Conservation (phyloP, 2,113 vertebrate species). For the Psilopsiagon aurifrons region DNA sequence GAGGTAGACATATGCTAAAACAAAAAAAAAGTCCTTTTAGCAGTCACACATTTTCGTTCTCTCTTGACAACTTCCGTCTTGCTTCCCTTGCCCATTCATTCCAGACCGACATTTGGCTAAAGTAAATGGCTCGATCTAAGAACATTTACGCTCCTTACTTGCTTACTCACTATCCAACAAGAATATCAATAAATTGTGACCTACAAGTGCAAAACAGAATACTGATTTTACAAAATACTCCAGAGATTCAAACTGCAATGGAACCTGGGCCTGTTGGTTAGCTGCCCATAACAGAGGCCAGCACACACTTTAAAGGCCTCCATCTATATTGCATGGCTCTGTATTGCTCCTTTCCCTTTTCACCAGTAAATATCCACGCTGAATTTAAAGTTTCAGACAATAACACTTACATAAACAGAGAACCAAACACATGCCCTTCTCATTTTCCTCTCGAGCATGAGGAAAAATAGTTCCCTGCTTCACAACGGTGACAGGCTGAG, state of each 20-base stretch:
- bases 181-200: background rate
- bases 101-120: background rate
- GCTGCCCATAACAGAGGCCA: background rate
- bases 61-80: background rate
- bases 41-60: background rate
- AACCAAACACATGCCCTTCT: background rate
- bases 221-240: background rate
- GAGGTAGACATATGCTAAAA: background rate
- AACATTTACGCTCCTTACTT: background rate
- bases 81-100: background rate
- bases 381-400: background rate
- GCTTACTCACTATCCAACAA: background rate
- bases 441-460: background rate
- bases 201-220: background rate
- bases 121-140: background rate
- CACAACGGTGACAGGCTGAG: background rate
- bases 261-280: background rate
- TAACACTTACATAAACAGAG: background rate
- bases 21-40: background rate
- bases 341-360: background rate
- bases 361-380: background rate
- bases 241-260: background rate
- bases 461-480: background rate
- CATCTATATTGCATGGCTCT: background rate
- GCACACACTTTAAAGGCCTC: background rate